A percentile compares a stretch with the other conserved stretches of the same genome.
Conservation (phyloP, 1,140 invertebrate genomes). For the Bombus terrestris region DNA sequence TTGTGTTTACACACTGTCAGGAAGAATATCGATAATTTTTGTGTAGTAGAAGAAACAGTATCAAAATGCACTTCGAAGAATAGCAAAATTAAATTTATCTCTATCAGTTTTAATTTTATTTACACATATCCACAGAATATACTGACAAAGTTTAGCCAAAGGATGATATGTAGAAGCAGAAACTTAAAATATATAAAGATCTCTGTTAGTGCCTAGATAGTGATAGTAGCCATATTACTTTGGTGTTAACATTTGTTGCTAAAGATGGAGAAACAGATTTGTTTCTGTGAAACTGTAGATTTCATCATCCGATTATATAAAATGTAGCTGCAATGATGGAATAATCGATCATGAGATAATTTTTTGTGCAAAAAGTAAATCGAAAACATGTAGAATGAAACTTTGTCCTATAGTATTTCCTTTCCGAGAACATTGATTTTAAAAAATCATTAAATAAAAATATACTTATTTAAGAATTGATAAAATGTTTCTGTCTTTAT, state of each 20-base stretch:
- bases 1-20: neutral
- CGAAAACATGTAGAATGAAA: no score
- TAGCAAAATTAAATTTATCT: neutral
- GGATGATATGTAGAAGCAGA: neutral
- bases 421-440: no score
- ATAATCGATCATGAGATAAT: no score
- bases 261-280: neutral
- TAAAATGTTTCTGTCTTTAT: no score
- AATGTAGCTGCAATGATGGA: neutral
- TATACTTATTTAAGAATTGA: no score
- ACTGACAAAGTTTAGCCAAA: neutral
- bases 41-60: no score
- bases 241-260: neutral
- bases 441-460: no score
- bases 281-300: neutral
- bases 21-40: neutral
- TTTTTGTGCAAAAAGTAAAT: no score
- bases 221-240: neutral
- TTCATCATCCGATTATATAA: neutral
- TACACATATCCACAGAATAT: neutral
- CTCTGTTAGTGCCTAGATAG: slow-evolving; percentile 1
- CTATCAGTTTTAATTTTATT: neutral
- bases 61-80: no score
- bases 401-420: no score
- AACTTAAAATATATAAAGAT: neutral